These are phyloP conservation scores for Brenthis hecate DNA, from an alignment of 2,888 invertebrate species.

Conservation along the genomic window DNA sequence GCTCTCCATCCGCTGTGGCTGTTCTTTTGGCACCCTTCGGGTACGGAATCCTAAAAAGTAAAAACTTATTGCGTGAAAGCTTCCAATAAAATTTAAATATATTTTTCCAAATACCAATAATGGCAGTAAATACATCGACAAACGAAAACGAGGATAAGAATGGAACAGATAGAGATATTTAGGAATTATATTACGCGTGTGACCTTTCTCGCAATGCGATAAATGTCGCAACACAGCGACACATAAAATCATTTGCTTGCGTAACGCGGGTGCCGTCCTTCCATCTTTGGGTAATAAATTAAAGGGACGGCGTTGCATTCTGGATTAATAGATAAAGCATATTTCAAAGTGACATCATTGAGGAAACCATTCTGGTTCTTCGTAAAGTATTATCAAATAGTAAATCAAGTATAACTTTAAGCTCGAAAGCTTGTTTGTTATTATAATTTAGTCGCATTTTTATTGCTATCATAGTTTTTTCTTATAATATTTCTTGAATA, in stretches of 20 bases:
- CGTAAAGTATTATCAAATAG: too few species aligned
- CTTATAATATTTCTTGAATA: too few species aligned
- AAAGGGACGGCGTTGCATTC: slow-evolving; percentile 13
- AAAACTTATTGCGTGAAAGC: too few species aligned
- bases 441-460: too few species aligned
- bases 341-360: neutral
- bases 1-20: too few species aligned
- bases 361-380: neutral
- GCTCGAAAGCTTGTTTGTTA: too few species aligned
- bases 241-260: slow-evolving; percentile 44
- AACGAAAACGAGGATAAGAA: neutral
- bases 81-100: too few species aligned
- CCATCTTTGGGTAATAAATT: slow-evolving; percentile 17
- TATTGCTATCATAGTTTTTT: too few species aligned
- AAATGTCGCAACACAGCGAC: slow-evolving; percentile 47
- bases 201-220: slow-evolving; percentile 51
- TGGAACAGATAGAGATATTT: slow-evolving; percentile 39
- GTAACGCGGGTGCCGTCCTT: slow-evolving; percentile 31
- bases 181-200: slow-evolving; percentile 51
- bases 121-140: neutral
- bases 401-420: too few species aligned
- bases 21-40: too few species aligned
- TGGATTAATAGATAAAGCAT: slow-evolving; percentile 5
- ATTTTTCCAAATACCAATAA: too few species aligned
- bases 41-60: too few species aligned